Percentiles rank a stretch among this genome's conserved stretches.
These are phyloP conservation scores for Ceriagrion tenellum DNA, from an alignment of 2,888 invertebrate species.

Conservation along the genomic window DNA sequence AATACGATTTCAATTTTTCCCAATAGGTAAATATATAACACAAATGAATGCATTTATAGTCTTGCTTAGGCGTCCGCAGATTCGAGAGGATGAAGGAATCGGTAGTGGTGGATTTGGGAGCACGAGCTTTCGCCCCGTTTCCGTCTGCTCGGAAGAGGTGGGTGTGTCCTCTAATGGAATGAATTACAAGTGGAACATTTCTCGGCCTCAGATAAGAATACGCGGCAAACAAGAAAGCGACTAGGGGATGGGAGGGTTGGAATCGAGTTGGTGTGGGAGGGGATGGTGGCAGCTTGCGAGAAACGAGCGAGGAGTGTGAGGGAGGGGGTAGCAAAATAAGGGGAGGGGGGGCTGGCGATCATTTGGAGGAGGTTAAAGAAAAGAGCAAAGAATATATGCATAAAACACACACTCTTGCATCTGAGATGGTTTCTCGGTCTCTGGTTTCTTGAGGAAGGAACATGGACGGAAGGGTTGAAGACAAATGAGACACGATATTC, in stretches of 20 bases:
- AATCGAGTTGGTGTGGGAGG: too few relatives aligned
- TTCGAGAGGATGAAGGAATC: neutral
- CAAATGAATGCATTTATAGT: too few relatives aligned
- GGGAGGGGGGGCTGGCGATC: neutral
- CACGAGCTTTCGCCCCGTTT: neutral
- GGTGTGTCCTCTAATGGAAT: slow-evolving; percentile 52
- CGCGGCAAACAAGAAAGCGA: slow-evolving; percentile 50
- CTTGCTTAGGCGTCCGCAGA: too few relatives aligned
- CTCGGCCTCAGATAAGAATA: slow-evolving; percentile 46
- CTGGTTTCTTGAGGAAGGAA: neutral
- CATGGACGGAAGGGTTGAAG: neutral
- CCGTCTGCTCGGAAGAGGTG: slow-evolving; percentile 1
- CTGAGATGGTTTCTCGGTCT: neutral
- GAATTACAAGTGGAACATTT: slow-evolving; percentile 59
- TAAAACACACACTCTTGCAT: neutral
- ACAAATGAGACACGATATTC: neutral
- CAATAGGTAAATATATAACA: too few relatives aligned
- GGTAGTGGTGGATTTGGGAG: neutral
- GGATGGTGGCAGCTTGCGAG: neutral
- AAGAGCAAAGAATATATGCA: neutral
- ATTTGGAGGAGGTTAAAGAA: neutral
- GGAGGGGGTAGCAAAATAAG: neutral
- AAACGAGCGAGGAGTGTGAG: neutral
- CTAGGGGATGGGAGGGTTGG: neutral
- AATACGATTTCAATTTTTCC: too few relatives aligned